Conservation (phyloP, 2,797 vertebrate species). For the Poeciliopsis paucimaculata region DNA sequence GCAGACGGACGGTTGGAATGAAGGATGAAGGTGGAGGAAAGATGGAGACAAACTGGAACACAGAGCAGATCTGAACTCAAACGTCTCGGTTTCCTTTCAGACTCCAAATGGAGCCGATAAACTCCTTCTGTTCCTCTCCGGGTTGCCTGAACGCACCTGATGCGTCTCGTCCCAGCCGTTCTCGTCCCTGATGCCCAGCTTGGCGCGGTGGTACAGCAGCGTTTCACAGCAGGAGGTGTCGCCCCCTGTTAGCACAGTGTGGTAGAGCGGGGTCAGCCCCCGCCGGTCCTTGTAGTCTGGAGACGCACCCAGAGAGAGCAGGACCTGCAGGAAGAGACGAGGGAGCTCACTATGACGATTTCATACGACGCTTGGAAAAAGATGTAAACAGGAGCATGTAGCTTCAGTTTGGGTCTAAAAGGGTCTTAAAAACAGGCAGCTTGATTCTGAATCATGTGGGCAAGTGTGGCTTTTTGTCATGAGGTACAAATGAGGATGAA, state of each 20-base stretch:
- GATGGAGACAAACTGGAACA: constrained; percentile 60
- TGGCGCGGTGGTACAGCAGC: constrained; percentile 88
- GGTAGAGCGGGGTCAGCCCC: constrained; percentile 92
- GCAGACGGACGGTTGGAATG: constrained; percentile 48
- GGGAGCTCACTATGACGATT: too few relatives aligned
- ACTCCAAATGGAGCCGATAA: not conserved
- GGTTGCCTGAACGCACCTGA: constrained; percentile 78
- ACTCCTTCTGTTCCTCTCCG: not conserved
- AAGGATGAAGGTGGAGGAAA: constrained; percentile 48
- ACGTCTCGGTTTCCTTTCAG: not conserved
- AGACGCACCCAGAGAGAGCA: constrained; percentile 90
- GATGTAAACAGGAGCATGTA: not conserved
- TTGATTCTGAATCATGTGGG: not conserved
- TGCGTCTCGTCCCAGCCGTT: constrained; percentile 97
- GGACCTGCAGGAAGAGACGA: constrained; percentile 63
- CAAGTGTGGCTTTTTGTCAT: not conserved
- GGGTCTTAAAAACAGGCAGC: not conserved
- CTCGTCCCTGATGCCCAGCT: constrained; percentile 89
- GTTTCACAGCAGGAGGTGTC: constrained; percentile 95
- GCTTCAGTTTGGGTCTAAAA: not conserved
- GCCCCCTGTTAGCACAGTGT: constrained; percentile 93
- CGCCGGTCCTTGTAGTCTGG: constrained; percentile 94
- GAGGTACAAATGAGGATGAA: not conserved
- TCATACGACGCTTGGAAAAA: not conserved
- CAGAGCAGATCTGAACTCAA: constrained; percentile 36